These are phyloP conservation scores for Salvator merianae DNA, from an alignment of 2,113 vertebrate species.

Conservation along the genomic window DNA sequence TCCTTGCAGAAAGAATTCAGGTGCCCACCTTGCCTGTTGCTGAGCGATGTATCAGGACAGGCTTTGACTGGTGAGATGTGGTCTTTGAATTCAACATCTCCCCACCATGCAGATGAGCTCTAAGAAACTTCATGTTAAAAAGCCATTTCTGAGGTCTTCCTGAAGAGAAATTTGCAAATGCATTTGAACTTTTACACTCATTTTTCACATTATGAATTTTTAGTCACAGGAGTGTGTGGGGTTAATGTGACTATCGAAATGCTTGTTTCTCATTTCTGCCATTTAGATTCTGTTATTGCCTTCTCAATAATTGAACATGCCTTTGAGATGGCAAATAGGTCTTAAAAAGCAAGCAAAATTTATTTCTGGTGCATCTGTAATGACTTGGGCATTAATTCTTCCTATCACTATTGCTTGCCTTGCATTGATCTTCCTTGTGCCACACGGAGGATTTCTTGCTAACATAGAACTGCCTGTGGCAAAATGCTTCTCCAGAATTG, in stretches of 20 bases:
- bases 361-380: not conserved
- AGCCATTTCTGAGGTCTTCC: not conserved
- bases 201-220: not conserved
- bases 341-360: not conserved
- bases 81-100: too few species aligned
- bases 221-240: conserved; percentile 7
- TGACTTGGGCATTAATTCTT: conserved; percentile 12
- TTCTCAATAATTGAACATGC: not conserved
- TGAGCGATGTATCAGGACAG: too few species aligned
- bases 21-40: too few species aligned
- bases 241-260: not conserved
- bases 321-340: not conserved
- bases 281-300: not conserved
- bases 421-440: not conserved
- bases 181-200: not conserved
- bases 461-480: not conserved
- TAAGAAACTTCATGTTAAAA: not conserved
- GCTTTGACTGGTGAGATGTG: too few species aligned
- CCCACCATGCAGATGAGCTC: too few species aligned
- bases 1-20: too few species aligned
- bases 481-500: not conserved
- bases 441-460: not conserved
- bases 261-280: not conserved
- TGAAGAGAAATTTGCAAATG: conserved; percentile 14
- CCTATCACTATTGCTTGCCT: not conserved